These are phyloP conservation scores for Phyllotis vaccarum DNA, from an alignment of 2,797 vertebrate species.

Conservation along the genomic window DNA sequence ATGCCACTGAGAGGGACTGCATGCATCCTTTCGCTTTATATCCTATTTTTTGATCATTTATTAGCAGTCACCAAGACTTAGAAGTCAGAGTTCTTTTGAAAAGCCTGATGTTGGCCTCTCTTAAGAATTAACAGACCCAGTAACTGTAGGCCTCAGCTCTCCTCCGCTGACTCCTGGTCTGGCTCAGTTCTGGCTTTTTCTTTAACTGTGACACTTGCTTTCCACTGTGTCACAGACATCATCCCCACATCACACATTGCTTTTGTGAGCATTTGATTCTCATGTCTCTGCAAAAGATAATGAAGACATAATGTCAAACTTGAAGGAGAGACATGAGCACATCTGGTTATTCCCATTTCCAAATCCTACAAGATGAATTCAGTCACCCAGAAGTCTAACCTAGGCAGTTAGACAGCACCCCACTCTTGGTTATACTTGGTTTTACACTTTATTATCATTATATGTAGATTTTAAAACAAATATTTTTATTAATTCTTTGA, in stretches of 20 bases:
- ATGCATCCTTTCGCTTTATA: background rate
- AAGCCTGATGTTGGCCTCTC: background rate
- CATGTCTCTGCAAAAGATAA: background rate
- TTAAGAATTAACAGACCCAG: background rate
- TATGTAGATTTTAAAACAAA: background rate
- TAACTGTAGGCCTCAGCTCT: background rate
- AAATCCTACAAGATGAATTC: background rate
- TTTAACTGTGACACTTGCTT: background rate
- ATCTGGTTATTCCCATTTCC: background rate
- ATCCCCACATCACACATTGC: background rate
- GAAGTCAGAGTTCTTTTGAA: background rate
- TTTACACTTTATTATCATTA: background rate
- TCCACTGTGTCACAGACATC: background rate
- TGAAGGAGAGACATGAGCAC: background rate
- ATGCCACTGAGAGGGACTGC: background rate
- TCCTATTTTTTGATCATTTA: conserved; percentile 31
- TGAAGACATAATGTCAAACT: background rate
- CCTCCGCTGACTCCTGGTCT: background rate
- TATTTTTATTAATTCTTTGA: background rate
- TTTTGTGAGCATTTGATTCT: conserved; percentile 29
- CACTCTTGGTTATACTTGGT: background rate
- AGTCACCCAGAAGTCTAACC: background rate
- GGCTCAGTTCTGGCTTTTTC: background rate
- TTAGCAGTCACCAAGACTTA: background rate
- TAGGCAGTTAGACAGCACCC: background rate